phyloP scores from a whole-genome alignment of 2,797 vertebrate genomes.

The Picus viridis region DNA sequence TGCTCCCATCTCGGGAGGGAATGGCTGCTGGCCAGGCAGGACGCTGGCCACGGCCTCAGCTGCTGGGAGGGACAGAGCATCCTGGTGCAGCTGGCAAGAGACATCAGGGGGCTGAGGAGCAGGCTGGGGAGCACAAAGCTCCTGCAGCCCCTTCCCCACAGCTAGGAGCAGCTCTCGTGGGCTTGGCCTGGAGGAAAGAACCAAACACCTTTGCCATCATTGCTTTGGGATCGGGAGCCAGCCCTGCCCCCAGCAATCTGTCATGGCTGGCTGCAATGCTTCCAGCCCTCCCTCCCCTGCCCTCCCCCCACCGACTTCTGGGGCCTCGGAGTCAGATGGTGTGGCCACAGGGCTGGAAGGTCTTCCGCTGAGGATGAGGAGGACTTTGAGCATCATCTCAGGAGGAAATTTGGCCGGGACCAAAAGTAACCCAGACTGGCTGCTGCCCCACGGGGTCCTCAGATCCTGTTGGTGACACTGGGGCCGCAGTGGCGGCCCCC shows the following conservation, averaged over 20 bases:
- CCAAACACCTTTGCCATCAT: neutral
- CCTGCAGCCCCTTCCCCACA: neutral
- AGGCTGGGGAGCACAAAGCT: neutral
- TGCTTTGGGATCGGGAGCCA: neutral
- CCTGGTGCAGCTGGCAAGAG: conserved; percentile 55
- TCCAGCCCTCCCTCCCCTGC: neutral
- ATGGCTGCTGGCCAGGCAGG: conserved; percentile 39
- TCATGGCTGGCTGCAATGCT: rapidly evolving
- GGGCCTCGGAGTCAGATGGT: neutral
- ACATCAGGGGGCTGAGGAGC: neutral
- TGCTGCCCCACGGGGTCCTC: neutral
- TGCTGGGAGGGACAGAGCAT: conserved; percentile 56
- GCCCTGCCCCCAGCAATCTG: neutral
- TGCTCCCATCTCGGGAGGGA: rapidly evolving
- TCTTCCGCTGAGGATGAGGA: neutral
- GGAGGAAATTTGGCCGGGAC: neutral
- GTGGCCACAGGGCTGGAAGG: neutral
- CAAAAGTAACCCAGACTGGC: rapidly evolving
- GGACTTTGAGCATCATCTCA: neutral
- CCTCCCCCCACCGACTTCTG: neutral
- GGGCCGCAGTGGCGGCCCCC: neutral
- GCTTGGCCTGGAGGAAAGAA: neutral
- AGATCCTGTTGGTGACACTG: rapidly evolving
- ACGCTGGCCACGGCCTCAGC: conserved; percentile 74
- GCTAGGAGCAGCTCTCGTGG: neutral